phyloP scores from a whole-genome alignment of 1,140 invertebrate genomes.

The Drosophila pectinifera region DNA sequence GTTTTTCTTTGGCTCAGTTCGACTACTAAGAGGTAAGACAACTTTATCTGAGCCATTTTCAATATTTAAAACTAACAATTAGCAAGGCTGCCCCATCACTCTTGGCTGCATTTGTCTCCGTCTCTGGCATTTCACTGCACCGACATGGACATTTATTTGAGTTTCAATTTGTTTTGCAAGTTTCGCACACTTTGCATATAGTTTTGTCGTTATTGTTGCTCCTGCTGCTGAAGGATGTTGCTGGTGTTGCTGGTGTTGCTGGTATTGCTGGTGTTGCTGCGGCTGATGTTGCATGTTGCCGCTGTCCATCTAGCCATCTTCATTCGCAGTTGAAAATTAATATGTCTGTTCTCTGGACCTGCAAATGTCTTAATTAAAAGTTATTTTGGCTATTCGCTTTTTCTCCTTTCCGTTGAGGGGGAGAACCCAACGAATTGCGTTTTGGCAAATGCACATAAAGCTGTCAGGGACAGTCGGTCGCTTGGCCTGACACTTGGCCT shows the following conservation, averaged over 20 bases:
- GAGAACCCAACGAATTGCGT: conserved; percentile 40
- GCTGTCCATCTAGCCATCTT: conserved; percentile 57
- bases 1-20: conserved; percentile 9
- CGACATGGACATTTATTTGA: conserved; percentile 74
- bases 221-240: conserved; percentile 12
- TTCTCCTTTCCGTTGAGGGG: conserved; percentile 7
- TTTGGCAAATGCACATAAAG: conserved; percentile 41
- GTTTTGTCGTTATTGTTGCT: conserved; percentile 36
- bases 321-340: conserved; percentile 75
- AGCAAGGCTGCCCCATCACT: conserved; percentile 29
- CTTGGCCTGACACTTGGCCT: conserved; percentile 63
- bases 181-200: conserved; percentile 64
- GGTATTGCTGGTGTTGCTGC: conserved; percentile 10
- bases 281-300: conserved; percentile 7
- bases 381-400: conserved; percentile 56
- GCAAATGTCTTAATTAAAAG: conserved; percentile 80
- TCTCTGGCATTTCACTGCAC: conserved; percentile 33
- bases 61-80: conserved; percentile 66
- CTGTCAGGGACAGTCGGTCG: conserved; percentile 47
- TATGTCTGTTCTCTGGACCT: conserved; percentile 71
- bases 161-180: conserved; percentile 67
- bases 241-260: conserved; percentile 1
- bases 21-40: conserved; percentile 38
- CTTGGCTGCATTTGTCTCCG: conserved; percentile 33
- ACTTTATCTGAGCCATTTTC: conserved; percentile 51